Percentiles rank a stretch among this genome's conserved stretches.
Conservation (phyloP, 2,797 vertebrate genomes). For the Sebastes taczanowskii region DNA sequence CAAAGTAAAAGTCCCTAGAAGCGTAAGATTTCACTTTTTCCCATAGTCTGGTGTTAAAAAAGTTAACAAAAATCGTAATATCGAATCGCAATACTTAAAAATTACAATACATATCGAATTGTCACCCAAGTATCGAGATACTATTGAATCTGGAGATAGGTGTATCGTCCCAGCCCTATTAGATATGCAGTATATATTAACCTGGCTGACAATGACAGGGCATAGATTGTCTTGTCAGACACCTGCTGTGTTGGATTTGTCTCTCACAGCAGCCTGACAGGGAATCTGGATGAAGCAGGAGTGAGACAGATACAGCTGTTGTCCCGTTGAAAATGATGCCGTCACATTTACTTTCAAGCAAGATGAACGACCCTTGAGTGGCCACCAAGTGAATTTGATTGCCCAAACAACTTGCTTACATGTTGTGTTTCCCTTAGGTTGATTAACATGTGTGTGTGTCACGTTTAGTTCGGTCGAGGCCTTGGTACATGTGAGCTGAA, state of each 20-base stretch:
- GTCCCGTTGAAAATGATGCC: conserved; percentile 27
- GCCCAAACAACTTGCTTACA: conserved; percentile 36
- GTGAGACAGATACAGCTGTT: conserved; percentile 43
- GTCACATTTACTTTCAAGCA: conserved; percentile 49
- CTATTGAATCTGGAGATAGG: too few species aligned
- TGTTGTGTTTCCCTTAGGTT: conserved; percentile 23
- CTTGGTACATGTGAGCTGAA: not conserved
- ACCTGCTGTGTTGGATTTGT: conserved; percentile 39
- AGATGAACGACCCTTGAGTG: conserved; percentile 37
- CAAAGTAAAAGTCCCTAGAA: too few species aligned
- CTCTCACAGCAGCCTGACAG: conserved; percentile 36
- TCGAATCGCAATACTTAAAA: too few species aligned
- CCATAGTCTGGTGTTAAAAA: too few species aligned
- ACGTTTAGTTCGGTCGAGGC: conserved; percentile 4
- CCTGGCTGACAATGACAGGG: conserved; percentile 39
- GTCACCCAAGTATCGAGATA: too few species aligned
- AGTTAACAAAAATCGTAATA: too few species aligned
- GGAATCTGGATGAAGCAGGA: conserved; percentile 23
- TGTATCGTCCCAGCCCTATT: too few species aligned
- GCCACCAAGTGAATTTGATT: conserved; percentile 40
- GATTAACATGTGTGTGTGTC: conserved; percentile 20
- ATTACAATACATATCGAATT: too few species aligned
- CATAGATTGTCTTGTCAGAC: conserved; percentile 59
- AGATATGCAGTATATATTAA: conserved; percentile 24
- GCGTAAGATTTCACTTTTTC: too few species aligned